Evolutionary conservation across 1,140 invertebrate species (phyloP).

Genomic region (honey bee (Apis mellifera)): Amel_HAv3.1 CM009932.2:10310001-10310500

Average conservation of each 20-base stretch:
- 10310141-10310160: slow-evolving; percentile 69
- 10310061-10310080: slow-evolving; percentile 60
- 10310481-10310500: slow-evolving; percentile 22
- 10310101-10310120: slow-evolving; percentile 58
- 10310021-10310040: slow-evolving; percentile 25
- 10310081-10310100: slow-evolving; percentile 61
- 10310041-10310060: slow-evolving; percentile 37
- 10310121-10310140: slow-evolving; percentile 67
- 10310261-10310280: slow-evolving; percentile 53
- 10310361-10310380: slow-evolving; percentile 58
- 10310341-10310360: slow-evolving; percentile 62
- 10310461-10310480: neutral
- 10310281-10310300: slow-evolving; percentile 32
- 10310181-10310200: slow-evolving; percentile 81
- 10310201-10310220: slow-evolving; percentile 81
- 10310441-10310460: neutral
- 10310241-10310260: slow-evolving; percentile 79
- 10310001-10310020: slow-evolving; percentile 37
- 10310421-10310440: slow-evolving; percentile 15
- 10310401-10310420: slow-evolving; percentile 14
- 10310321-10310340: slow-evolving; percentile 57
- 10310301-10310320: slow-evolving; percentile 24
- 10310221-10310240: slow-evolving; percentile 79
- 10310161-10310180: slow-evolving; percentile 81
- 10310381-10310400: slow-evolving; percentile 41